Conservation (phyloP, 2,888 invertebrate genomes). For the Plemyria rubiginata region DNA sequence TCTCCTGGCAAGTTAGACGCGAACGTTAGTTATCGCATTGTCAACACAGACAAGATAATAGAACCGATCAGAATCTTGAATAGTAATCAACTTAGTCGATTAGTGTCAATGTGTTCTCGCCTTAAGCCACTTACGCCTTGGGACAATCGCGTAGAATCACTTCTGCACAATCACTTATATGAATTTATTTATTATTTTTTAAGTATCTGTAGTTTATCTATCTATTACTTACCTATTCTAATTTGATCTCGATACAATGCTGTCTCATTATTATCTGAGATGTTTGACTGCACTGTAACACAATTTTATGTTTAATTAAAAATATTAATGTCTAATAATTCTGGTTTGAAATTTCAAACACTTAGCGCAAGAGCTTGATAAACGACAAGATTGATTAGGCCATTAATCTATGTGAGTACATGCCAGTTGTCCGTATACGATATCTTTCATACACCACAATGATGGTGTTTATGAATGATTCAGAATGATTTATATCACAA, state of each 20-base stretch:
- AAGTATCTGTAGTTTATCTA: too few species aligned
- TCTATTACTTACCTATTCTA: too few species aligned
- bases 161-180: too few species aligned
- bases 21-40: background rate
- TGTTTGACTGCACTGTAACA: background rate
- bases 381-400: slow-evolving; percentile 55
- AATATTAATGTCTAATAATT: background rate
- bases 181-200: too few species aligned
- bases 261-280: background rate
- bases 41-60: slow-evolving; percentile 4
- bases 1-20: background rate
- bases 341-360: slow-evolving; percentile 31
- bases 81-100: slow-evolving; percentile 25
- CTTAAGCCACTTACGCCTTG: slow-evolving; percentile 9
- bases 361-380: slow-evolving; percentile 40
- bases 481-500: slow-evolving; percentile 24
- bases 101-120: slow-evolving; percentile 5
- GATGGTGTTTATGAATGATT: slow-evolving; percentile 42
- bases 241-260: background rate
- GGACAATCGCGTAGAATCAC: slow-evolving; percentile 9
- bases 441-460: slow-evolving; percentile 39
- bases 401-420: slow-evolving; percentile 49
- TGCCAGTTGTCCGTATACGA: slow-evolving; percentile 24
- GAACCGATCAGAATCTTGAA: slow-evolving; percentile 17
- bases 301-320: background rate